Percentiles rank a stretch among this genome's conserved stretches.
Evolutionary conservation across 2,113 vertebrate genomes (phyloP).

Genomic region (Notarius lentiginosus): DNA sequence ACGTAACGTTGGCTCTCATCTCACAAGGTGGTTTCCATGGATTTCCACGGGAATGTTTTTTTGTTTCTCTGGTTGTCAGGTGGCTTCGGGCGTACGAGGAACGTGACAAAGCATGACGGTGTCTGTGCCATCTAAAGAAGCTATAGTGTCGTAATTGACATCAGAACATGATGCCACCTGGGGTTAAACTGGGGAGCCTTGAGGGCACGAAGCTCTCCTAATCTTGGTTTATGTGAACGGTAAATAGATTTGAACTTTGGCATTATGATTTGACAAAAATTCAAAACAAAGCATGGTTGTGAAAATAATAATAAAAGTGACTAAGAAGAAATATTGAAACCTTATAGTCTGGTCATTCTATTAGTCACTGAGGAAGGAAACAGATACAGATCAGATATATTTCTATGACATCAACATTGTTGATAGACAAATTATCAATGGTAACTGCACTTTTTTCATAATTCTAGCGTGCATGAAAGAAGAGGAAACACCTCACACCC

Average conservation of each 20-base stretch:
- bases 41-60: constrained; percentile 41
- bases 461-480: neutral
- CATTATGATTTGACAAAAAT: too few species aligned
- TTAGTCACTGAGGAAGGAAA: neutral
- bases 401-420: neutral
- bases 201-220: neutral
- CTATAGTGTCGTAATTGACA: constrained; percentile 7
- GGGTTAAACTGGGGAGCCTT: neutral
- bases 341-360: neutral
- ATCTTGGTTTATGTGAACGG: neutral
- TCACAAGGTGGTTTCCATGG: constrained; percentile 49
- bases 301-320: neutral
- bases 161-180: neutral
- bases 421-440: neutral
- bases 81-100: constrained; percentile 13
- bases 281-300: neutral
- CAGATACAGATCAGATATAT: neutral
- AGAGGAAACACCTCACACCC: neutral
- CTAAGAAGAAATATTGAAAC: neutral
- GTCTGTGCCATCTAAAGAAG: constrained; percentile 12
- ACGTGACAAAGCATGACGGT: constrained; percentile 12
- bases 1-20: constrained; percentile 40
- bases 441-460: neutral
- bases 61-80: constrained; percentile 53
- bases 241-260: neutral